Percentiles rank a stretch among this genome's conserved stretches.
These are phyloP conservation scores for Knipowitschia caucasica DNA, from an alignment of 2,797 vertebrate species.

Conservation along the genomic window DNA sequence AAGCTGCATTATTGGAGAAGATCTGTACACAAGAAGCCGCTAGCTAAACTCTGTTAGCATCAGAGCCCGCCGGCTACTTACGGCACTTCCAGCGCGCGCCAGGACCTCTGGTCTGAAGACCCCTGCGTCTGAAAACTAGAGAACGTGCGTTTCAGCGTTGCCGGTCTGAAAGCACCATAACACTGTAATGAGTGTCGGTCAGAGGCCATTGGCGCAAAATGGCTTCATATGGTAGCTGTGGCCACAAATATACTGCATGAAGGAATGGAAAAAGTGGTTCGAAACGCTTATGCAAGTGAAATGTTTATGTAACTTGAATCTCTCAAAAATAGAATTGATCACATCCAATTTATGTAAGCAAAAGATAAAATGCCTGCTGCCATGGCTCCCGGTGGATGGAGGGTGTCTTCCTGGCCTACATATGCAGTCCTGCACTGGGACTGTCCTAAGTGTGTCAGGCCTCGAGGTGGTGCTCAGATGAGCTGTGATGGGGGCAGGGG, in stretches of 20 bases:
- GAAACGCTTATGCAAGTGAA: background rate
- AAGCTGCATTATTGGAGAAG: no score
- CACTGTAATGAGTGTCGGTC: no score
- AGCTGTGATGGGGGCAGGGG: constrained; percentile 40
- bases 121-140: no score
- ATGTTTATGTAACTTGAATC: background rate
- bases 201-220: background rate
- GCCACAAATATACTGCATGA: no score
- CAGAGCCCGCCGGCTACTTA: no score
- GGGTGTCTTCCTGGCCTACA: constrained; percentile 75
- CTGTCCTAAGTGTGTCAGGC: constrained; percentile 78
- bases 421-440: constrained; percentile 70
- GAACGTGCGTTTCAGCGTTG: no score
- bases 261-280: no score
- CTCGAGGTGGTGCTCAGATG: constrained; percentile 71
- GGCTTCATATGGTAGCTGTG: background rate
- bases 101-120: no score
- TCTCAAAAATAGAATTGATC: background rate
- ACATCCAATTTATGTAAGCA: background rate
- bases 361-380: constrained; percentile 12
- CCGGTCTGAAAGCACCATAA: no score
- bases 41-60: no score
- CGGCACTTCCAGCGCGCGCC: no score
- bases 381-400: constrained; percentile 56
- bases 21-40: no score